A percentile compares a stretch with the other conserved stretches of the same genome.
Conservation (phyloP, 2,113 vertebrate genomes). For the Scomber scombrus region DNA sequence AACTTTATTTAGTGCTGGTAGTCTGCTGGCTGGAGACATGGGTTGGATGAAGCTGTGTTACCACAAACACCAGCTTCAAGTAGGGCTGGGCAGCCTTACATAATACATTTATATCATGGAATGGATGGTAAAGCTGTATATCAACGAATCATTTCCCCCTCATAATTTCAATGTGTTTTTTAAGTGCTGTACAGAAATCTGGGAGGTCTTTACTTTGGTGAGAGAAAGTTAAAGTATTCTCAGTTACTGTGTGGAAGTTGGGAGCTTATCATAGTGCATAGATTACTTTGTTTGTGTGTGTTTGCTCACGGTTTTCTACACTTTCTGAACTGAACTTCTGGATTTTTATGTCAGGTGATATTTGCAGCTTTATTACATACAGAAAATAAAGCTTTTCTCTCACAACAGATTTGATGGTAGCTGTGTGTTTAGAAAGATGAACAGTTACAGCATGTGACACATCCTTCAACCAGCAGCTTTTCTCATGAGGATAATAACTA, state of each 20-base stretch:
- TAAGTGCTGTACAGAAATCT: not conserved
- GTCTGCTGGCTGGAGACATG: constrained; percentile 23
- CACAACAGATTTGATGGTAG: not conserved
- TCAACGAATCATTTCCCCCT: not conserved
- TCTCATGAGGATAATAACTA: not conserved
- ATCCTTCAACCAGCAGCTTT: not conserved
- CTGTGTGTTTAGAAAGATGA: not conserved
- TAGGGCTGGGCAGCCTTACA: not conserved
- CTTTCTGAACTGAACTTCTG: no score
- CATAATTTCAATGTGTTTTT: not conserved
- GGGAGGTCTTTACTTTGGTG: no score
- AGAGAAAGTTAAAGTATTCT: no score
- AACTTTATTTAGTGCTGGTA: not conserved
- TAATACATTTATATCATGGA: constrained; percentile 1
- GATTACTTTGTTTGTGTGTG: not conserved
- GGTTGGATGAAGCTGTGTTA: constrained; percentile 9
- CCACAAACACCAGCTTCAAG: constrained; percentile 16
- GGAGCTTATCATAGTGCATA: not conserved
- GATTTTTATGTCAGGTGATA: no score
- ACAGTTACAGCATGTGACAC: not conserved
- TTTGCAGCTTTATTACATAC: no score
- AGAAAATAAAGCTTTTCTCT: not conserved
- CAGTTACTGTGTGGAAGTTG: no score
- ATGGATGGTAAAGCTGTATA: not conserved
- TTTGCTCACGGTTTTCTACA: no score